Evolutionary conservation across 2,797 vertebrate genomes (phyloP), one percentile per base, ranked within the genome.

Genomic region (Okamejei kenojei): DNA sequence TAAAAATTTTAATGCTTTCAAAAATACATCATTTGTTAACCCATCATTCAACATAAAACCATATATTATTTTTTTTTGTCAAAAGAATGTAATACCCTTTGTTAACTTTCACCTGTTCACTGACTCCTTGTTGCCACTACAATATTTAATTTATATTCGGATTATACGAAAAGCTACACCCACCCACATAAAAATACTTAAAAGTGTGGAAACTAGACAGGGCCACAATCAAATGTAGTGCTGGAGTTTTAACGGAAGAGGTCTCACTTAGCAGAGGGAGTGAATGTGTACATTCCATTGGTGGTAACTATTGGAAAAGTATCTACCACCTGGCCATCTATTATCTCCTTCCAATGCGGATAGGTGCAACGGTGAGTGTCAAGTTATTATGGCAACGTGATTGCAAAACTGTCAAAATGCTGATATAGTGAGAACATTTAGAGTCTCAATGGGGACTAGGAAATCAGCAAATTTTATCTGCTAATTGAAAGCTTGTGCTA

Each of bases 1-100:
- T 68, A 88, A 88, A 88, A 35, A 35, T 3, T 88, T 88, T 88
- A 88, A 88, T 88, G 61, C 17, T 63, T 86, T 86, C 26, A n/a
- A 29, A 88, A 68, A 65, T 29, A 88, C 45, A 61, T 58, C 23
- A 84, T 84, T 61, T 63, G 35, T 32, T 68, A 63, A 19, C 84
- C 61, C 84, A 88, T 32, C n/a, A 65, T 88, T n/a, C 84, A 32
- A 88, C 61, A 35, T 35, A 68, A 63, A 35, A 68, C 2, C n/a
- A 68, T 63, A 88, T 68, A 35, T 29, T 61, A 65, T 58, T 8
- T 58, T 80, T 61, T 45, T 86, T 86, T 21, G 84, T 13, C 63
- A 88, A 88, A 68, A 88, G 77, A 68, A 88, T 32, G 68, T 6
- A 68, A 88, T 88, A 32, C 17, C 84, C n/a, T 88, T 88, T 65